These are phyloP conservation scores for Dicentrarchus labrax DNA, from an alignment of 2,113 vertebrate species.

Conservation along the genomic window DNA sequence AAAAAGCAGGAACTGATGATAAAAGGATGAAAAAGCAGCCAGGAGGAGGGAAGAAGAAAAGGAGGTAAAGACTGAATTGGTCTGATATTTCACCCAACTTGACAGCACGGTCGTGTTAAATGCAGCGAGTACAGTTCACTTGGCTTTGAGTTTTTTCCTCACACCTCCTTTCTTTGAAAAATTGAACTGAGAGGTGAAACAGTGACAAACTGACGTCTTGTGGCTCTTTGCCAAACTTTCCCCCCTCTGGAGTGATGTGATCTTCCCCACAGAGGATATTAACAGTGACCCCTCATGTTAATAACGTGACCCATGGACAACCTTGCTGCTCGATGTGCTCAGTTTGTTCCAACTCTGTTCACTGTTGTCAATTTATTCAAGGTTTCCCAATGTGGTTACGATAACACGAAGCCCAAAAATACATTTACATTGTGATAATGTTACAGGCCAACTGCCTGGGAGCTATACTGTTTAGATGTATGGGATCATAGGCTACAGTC, in stretches of 20 bases:
- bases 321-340: slow-evolving; percentile 29
- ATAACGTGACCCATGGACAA: slow-evolving; percentile 38
- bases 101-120: slow-evolving; percentile 54
- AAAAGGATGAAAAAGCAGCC: slow-evolving; percentile 42
- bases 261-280: slow-evolving; percentile 61
- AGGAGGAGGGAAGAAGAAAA: slow-evolving; percentile 9
- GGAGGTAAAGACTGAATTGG: slow-evolving; percentile 13
- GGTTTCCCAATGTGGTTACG: slow-evolving; percentile 30
- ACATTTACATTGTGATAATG: slow-evolving; percentile 44
- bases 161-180: slow-evolving; percentile 5
- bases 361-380: slow-evolving; percentile 41
- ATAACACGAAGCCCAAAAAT: slow-evolving; percentile 27
- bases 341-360: slow-evolving; percentile 3
- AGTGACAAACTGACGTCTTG: slow-evolving; percentile 44
- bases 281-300: slow-evolving; percentile 60
- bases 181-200: slow-evolving; percentile 35
- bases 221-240: slow-evolving; percentile 41
- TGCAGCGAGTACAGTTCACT: slow-evolving; percentile 20
- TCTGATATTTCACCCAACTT: slow-evolving; percentile 53
- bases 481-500: neutral
- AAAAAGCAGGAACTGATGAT: slow-evolving; percentile 50
- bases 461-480: neutral
- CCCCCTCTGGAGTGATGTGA: slow-evolving; percentile 21
- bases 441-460: slow-evolving; percentile 26
- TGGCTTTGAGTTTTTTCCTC: slow-evolving; percentile 33